Evolutionary conservation across 2,113 vertebrate species (phyloP), one percentile per base, ranked within the genome.

Genomic region (Tamias sibiricus): DNA sequence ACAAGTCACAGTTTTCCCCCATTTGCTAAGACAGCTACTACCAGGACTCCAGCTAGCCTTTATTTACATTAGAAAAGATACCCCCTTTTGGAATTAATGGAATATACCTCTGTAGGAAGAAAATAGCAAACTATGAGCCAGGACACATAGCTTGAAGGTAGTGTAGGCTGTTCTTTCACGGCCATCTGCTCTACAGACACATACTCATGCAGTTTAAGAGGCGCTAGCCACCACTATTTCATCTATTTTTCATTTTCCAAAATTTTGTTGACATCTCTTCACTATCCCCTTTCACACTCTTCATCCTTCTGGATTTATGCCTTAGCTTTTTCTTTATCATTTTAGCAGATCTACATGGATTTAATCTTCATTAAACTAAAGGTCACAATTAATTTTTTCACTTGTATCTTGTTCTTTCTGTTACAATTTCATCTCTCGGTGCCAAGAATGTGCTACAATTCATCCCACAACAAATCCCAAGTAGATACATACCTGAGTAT

Each of bases 361-460:
- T 93, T 89, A 80, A 64, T 77, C 14, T 24, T 76, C 24, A 93
- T 62, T 79, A 91, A 95, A 88, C 59, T 91, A 62, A 92, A 96
- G 88, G 62, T 40, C 47, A 86, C 24, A 80, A 89, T 95, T 52
- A 95, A 72, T 59, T 59, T 76, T 72, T 81, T 81, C 44, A 93
- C 40, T 86, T 91, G 26, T 68, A 94, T 86, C 24, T 93, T 84
- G 26, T 89, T 94, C 81, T 86, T 91, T 80, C 17, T 94, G 28
- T 79, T 74, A 87, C 16, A 71, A 83, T 96, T 84, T 72, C 37
- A 64, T 86, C n/a, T 90, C 37, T 83, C 71, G 57, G 52, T 83
- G 40, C 30, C 68, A 77, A 92, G 42, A 86, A 96, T 59, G 4
- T 69, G 22, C 44, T 92, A n/a, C 24, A 64, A 74, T 71, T 35